Conservation (phyloP, 1,140 invertebrate genomes). For the Arion vulgaris region DNA sequence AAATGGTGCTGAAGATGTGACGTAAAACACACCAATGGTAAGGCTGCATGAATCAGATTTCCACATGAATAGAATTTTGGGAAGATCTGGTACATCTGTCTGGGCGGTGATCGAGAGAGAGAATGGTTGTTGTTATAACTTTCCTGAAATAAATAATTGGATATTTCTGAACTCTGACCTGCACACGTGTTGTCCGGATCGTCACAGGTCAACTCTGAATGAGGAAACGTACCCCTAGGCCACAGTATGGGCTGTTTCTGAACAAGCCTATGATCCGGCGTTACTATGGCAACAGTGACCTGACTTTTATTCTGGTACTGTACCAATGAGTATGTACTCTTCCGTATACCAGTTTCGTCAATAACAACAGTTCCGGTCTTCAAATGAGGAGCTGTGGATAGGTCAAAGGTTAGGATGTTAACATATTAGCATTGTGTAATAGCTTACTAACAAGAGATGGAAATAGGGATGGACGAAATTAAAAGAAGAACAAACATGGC, state of each 20-base stretch:
- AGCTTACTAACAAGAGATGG: too few species aligned
- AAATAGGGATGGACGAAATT: too few species aligned
- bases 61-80: too few species aligned
- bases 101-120: too few species aligned
- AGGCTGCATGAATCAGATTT: too few species aligned
- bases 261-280: not conserved
- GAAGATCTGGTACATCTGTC: too few species aligned
- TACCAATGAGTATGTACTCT: constrained; percentile 12
- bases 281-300: constrained; percentile 25
- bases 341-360: constrained; percentile 18
- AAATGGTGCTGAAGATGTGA: too few species aligned
- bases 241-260: not conserved
- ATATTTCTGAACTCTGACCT: constrained; percentile 4
- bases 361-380: constrained; percentile 18
- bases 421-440: too few species aligned
- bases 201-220: constrained; percentile 14
- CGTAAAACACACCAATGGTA: too few species aligned
- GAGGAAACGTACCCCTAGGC: not conserved
- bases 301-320: not conserved
- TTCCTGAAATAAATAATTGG: too few species aligned
- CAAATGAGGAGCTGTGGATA: not conserved
- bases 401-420: not conserved
- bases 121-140: too few species aligned
- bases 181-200: not conserved
- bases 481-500: too few species aligned